Conservation (phyloP, 37 sponge, comb jelly and placozoan genomes). For the Mnemiopsis leidyi region DNA sequence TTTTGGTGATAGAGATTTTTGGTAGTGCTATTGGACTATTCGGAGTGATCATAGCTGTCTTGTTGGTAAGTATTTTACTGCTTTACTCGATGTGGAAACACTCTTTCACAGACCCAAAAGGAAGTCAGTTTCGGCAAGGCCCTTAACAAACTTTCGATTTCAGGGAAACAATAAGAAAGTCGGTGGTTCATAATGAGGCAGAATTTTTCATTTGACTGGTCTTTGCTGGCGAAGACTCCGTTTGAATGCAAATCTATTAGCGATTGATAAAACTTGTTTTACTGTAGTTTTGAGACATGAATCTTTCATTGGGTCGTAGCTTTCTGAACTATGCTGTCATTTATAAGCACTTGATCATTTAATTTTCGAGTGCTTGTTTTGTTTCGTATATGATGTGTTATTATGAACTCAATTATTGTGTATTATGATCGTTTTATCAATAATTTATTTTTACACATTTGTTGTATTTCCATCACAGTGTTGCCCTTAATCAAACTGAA, state of each 20-base stretch:
- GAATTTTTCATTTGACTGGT: not conserved
- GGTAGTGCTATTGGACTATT: conserved; percentile 99
- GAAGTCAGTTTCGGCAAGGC: too few relatives aligned
- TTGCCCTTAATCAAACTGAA: too few relatives aligned
- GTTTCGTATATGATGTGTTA: not conserved
- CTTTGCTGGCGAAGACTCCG: conserved; percentile 63
- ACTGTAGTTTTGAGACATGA: too few relatives aligned
- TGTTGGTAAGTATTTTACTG: conserved; percentile 72
- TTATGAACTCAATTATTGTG: not conserved
- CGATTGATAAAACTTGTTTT: too few relatives aligned
- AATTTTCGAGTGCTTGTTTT: not conserved
- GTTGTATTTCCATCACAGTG: too few relatives aligned
- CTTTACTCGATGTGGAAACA: too few relatives aligned
- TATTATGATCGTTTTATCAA: not conserved
- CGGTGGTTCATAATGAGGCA: not conserved
- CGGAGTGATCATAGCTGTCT: conserved; percentile 94
- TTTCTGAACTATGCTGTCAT: too few relatives aligned
- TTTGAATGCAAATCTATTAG: not conserved
- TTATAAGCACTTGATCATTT: too few relatives aligned
- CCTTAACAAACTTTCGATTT: too few relatives aligned
- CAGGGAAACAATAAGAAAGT: conserved; percentile 63
- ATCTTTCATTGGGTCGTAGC: too few relatives aligned
- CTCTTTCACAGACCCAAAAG: too few relatives aligned
- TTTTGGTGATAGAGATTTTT: conserved; percentile 97
- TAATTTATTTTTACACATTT: not conserved